Evolutionary conservation across 2,888 invertebrate species (phyloP), one percentile per base, ranked within the genome.

Genomic region (Drosophila pseudotakahashii): DNA sequence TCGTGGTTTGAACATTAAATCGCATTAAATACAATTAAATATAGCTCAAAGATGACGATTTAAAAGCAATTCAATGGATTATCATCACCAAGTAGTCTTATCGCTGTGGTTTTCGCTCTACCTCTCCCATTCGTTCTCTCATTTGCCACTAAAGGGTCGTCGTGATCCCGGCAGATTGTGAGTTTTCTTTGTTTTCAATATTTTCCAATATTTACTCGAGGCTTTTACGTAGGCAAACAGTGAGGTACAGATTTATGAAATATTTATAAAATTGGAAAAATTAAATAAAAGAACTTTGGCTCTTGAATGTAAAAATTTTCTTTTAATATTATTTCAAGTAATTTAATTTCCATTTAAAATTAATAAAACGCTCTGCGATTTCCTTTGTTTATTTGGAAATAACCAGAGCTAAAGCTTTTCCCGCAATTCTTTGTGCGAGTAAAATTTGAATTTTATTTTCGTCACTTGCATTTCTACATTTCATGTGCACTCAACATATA

Each of bases 141-240:
- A 26, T 13, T 36, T 16, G 23, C 11, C 47, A 32, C 19, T 32
- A n/a, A 14, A 39, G 34, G 62, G 53, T 71, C 70, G 19, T 14
- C 70, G 19, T 14, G 54, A 72, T 50, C 70, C 36, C 61, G 32
- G 48, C 72, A 36, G 69, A 70, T 70, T 53, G 37, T 41, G 41
- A 54, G 14, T 70, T 71, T 61, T 72, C 70, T 72, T 71, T 70
- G 70, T 71, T 71, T 71, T 72, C 52, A 67, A 66, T 45, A 26
- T 39, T 67, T 66, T 53, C 16, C 60, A 45, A 58, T 69, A 36
- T 52, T 39, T 41, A 60, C 32, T 53, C 14, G 11, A 7, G 13
- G 37, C 53, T 39, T 64, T 41, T 58, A 32, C 44, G 45, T 68
- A 41, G 39, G 19, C 61, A 13, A 19, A 61, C 61, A 19, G 37